Percentiles rank a stretch among this genome's conserved stretches.
Evolutionary conservation across 2,888 invertebrate species (phyloP).

Genomic region (Thyatira batis): DNA sequence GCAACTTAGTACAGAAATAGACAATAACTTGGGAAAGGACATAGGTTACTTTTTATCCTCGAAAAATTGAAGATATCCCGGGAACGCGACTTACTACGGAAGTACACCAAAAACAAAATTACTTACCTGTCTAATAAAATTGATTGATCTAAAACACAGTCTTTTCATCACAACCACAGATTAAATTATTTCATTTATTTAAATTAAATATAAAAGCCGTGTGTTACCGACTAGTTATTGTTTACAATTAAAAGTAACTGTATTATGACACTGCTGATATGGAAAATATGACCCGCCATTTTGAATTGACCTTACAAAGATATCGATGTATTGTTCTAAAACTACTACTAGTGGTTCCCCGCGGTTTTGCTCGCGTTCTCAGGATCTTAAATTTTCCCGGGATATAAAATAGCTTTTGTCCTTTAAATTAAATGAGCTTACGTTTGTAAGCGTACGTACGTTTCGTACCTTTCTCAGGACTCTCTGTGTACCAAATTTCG

Average conservation of each 20-base stretch:
- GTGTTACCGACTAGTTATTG: background rate
- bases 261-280: background rate
- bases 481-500: no score
- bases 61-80: no score
- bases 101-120: background rate
- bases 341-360: background rate
- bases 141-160: background rate
- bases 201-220: background rate
- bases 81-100: background rate
- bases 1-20: no score
- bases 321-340: background rate
- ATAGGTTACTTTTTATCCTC: no score
- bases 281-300: background rate
- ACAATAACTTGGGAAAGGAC: no score
- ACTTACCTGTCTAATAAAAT: background rate
- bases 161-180: background rate
- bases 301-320: background rate
- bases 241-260: background rate
- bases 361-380: no score
- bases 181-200: background rate
- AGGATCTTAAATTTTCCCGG: background rate
- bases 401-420: background rate
- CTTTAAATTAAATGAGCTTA: no score
- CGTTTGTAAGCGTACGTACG: no score
- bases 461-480: no score